Percentiles rank a stretch among this genome's conserved stretches.
phyloP scores from a whole-genome alignment of 2,113 vertebrate species.

The Arothron firmamentum region DNA sequence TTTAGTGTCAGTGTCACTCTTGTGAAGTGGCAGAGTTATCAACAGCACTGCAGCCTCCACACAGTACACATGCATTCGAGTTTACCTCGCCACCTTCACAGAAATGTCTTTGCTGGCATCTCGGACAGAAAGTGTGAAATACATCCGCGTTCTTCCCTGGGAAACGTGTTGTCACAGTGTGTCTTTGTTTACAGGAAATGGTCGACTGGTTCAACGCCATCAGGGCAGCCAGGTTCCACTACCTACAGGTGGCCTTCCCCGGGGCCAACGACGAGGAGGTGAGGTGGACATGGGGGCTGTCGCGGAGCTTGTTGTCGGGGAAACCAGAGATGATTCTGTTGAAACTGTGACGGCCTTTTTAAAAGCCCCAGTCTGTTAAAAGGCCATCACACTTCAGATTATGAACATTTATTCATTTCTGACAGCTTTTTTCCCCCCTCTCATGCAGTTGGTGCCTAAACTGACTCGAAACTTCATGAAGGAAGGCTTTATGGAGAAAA shows the following conservation, averaged over 20 bases:
- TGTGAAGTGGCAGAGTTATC: slow-evolving; percentile 17
- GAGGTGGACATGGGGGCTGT: slow-evolving; percentile 44
- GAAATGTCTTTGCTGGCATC: neutral
- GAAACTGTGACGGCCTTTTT: neutral
- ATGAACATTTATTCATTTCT: neutral
- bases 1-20: slow-evolving; percentile 12
- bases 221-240: slow-evolving; percentile 91
- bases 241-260: slow-evolving; percentile 93
- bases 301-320: too few species aligned
- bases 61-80: neutral
- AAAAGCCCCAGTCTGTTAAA: neutral
- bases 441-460: slow-evolving; percentile 85
- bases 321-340: neutral
- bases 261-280: slow-evolving; percentile 87
- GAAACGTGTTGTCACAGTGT: neutral
- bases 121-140: neutral
- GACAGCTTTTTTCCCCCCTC: neutral
- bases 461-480: slow-evolving; percentile 93
- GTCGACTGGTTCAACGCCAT: slow-evolving; percentile 98
- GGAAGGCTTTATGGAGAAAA: slow-evolving; percentile 92
- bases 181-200: slow-evolving; percentile 78
- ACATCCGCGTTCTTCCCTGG: neutral
- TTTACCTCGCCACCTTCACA: too few species aligned
- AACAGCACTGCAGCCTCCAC: slow-evolving; percentile 30
- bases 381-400: neutral